Base-by-base conservation (phyloP, 2,888 invertebrate species). In the Metopia argyrocephala region DNA sequence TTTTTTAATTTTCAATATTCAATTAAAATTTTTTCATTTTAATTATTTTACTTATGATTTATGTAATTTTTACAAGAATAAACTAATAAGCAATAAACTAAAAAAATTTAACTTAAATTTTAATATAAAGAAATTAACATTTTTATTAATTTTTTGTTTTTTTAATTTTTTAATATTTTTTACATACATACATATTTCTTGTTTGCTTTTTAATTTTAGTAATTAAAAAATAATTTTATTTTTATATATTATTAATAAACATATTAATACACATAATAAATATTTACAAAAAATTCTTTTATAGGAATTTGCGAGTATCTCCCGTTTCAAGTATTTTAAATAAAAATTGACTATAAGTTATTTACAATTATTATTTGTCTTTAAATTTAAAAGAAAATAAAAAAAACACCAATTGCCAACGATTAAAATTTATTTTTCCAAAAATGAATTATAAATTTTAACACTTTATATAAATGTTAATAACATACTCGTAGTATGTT, bases 291-390 rank as follows among this genome's bases (percentile, higher is more conserved):
- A 68, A 68, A n/a, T 31, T 45, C 31, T 50, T n/a, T 25, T 25
- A 12, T 6, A 57, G 64, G 57, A 70, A 75, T 65, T 56, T 76
- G 75, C 66, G 74, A 82, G 82, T 82, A 71, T 78, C 27, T 71
- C 68, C 68, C 59, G 59, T 76, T 76, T 71, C 62, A 61, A 66
- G 38, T 62, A 48, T 25, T 56, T 66, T 57, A 45, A 62, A 27
- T 62, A 50, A 70, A 80, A 76, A 78, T 82, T 82, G 78, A 78
- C 78, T 81, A 81, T 57, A 69, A 69, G 66, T 59, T 46, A 65
- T 68, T 62, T 54, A 28, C 2, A 3, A 25, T 9, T 54, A 15
- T 65, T 38, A 50, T 38, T 66, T 28, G 20, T 65, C 65, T 65
- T 25, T 54, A 65, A 74, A 20, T 56, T 65, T 27, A n/a, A 18